Evolutionary conservation across 2,888 invertebrate genomes (phyloP), one percentile per base, ranked within the genome.

Genomic region (Amiota mariae): DNA sequence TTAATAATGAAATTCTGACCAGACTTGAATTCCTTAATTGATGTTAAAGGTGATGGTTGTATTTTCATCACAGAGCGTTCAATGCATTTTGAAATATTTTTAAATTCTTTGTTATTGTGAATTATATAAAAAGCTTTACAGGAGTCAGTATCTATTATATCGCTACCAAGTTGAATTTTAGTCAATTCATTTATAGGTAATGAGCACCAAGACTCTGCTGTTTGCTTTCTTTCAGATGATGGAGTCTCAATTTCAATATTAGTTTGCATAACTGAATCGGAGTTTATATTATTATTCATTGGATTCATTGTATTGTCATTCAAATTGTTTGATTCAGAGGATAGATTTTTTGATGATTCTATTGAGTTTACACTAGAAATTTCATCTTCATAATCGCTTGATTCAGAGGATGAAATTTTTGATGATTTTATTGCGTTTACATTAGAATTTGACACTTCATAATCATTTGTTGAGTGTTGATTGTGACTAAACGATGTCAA

Each of bases 161-260:
- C 79, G 63, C 77, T 78, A 9, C 80, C 80, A 59, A 81, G 78
- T 74, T 82, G 79, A 36, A 82, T 79, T 72, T 79, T 80, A 13
- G 74, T 73, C 13, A 78, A 24, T 72, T 76, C 68, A 70, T 79
- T 71, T 24, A 82, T 18, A 1, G 76, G 68, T 11, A 82, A 71
- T 47, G 48, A 15, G 1, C 73, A 74, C 82, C 82, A 82, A 0
- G 56, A 49, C 64, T 82, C 82, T 24, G 4, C 18, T 11, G n/a
- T 2, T 36, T 36, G 36, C 36, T 36, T 36, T 6, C 36, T 36
- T 2, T 6, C 36, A 36, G 3, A 36, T 36, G 6, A 36, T 36
- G 36, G 36, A 36, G 36, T 2, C 2, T 36, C 36, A 0, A 4
- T 36, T 36, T 36, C 6, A 36, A 4, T 36, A 6, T 4, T 36